phyloP scores from a whole-genome alignment of 2,113 vertebrate species.

The Lophius piscatorius region DNA sequence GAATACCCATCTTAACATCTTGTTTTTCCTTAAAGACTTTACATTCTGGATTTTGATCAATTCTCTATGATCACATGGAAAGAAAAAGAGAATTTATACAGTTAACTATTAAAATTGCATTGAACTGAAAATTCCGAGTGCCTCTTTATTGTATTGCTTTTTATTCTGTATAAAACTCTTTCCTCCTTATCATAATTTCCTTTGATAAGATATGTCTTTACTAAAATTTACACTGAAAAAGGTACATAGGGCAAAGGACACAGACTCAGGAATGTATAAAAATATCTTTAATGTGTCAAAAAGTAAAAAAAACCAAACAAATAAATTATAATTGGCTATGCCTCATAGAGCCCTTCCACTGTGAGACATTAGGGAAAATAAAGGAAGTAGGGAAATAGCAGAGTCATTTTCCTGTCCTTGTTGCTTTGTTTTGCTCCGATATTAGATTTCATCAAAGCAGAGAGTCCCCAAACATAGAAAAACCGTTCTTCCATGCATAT shows the following conservation, averaged over 20 bases:
- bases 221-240: background rate
- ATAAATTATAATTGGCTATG: conserved; percentile 62
- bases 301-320: conserved; percentile 55
- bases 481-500: conserved; percentile 49
- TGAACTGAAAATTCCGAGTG: background rate
- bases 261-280: conserved; percentile 57
- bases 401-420: background rate
- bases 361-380: conserved; percentile 1
- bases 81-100: background rate
- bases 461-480: conserved; percentile 17
- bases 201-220: background rate
- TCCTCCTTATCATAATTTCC: background rate
- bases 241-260: background rate
- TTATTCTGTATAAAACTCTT: background rate
- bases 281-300: conserved; percentile 78
- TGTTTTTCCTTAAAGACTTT: background rate
- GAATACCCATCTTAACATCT: background rate
- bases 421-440: conserved; percentile 18
- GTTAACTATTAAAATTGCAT: background rate
- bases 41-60: background rate
- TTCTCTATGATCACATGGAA: background rate
- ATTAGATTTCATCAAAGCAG: conserved; percentile 9
- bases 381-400: conserved; percentile 1
- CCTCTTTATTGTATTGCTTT: conserved; percentile 1
- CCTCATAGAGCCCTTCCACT: conserved; percentile 21